Base-by-base conservation (phyloP, 2,113 vertebrate species). In the Gadus macrocephalus region DNA sequence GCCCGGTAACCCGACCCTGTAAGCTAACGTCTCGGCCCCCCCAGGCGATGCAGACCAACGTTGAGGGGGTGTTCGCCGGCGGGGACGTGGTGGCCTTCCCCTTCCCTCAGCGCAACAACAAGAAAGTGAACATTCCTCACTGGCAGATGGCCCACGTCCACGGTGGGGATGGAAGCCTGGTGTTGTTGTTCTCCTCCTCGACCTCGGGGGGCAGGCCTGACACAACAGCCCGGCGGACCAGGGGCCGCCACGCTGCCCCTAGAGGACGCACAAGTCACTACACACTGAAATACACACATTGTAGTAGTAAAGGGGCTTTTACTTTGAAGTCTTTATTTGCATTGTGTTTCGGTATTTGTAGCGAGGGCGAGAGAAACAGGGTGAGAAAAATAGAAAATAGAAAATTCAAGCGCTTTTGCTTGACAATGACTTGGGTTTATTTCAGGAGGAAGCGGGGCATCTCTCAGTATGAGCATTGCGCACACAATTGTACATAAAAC, bases 71-170 rank as follows among this genome's bases (percentile, higher is more conserved):
- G 67, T 99, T 95, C 1, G 97, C 97, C 0, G 97, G 95, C 0
- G 97, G 97, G 0, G 97, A 99, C 0, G 91, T 94, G 0, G 94
- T 97, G 73, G 91, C 80, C 0, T 98, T 98, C 84, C 97, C 97
- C 0, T 83, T 99, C 71, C 88, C 90, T 3, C 87, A 94, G 64
- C 94, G 97, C 68, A 95, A 94, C 79, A 98, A 96, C 72, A 96
- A 98, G 90, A 99, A 96, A 86, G 95, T 96, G 84, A 99, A 98
- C 42, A 93, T 98, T 68, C 96, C 96, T 63, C 96, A 98, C 86
- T 99, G 97, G 97, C 97, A 99, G 89, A 99, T 98, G 95, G 96
- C 96, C 55, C 96, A 99, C 14, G 94, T 93, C 61, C 96, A 99
- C 1, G 96, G 97, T 99, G 75, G 81, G 89, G 68, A 73, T 68